Evolutionary conservation across 2,113 vertebrate genomes (phyloP).

Genomic region (Smithornis capensis): DNA sequence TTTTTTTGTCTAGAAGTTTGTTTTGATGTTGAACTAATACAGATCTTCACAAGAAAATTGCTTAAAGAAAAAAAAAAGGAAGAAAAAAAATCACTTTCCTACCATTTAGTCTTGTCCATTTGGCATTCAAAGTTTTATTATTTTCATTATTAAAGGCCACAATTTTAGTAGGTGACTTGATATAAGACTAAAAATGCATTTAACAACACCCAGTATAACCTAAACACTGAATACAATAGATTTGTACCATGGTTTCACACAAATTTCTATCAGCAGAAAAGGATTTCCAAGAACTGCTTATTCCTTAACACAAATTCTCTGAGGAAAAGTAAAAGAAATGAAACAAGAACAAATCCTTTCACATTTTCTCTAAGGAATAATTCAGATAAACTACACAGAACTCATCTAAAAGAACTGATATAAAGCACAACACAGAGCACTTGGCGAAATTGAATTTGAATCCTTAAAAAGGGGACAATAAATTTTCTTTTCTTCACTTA

Average conservation of each 20-base stretch:
- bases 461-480: background rate
- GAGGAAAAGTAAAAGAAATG: background rate
- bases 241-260: background rate
- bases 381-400: background rate
- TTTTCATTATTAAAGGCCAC: background rate
- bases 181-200: background rate
- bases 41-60: background rate
- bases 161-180: background rate
- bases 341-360: background rate
- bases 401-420: background rate
- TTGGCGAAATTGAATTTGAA: background rate
- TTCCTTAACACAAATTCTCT: background rate
- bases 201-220: background rate
- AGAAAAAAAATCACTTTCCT: background rate
- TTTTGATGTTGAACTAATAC: background rate
- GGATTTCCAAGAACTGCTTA: background rate
- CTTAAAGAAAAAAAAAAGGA: background rate
- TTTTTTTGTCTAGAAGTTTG: background rate
- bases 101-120: background rate
- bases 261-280: background rate
- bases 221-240: background rate
- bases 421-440: background rate
- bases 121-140: background rate
- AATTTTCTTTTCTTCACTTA: background rate
- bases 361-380: background rate